phyloP scores from a whole-genome alignment of 2,888 invertebrate species.

The Eupithecia vulgata region DNA sequence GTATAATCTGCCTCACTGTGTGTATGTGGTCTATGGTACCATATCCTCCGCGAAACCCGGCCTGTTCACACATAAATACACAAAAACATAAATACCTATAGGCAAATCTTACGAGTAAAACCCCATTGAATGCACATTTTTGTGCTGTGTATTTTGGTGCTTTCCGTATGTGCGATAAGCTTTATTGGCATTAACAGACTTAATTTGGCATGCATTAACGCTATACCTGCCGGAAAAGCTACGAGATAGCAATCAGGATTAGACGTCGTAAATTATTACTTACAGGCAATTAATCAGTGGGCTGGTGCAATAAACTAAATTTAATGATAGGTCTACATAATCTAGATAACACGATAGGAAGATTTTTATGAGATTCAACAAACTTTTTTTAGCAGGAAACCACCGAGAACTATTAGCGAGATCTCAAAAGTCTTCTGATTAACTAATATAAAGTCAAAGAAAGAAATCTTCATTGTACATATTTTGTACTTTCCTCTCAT shows the following conservation, averaged over 20 bases:
- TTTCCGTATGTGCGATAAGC: too few relatives aligned
- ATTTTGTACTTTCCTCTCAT: too few relatives aligned
- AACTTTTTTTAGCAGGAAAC: background rate
- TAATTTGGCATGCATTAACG: background rate
- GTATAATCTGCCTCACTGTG: too few relatives aligned
- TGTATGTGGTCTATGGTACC: too few relatives aligned
- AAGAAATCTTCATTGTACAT: too few relatives aligned
- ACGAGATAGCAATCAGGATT: background rate
- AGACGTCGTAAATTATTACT: background rate
- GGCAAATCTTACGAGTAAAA: too few relatives aligned
- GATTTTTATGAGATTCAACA: background rate
- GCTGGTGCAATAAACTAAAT: background rate
- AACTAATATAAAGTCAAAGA: too few relatives aligned
- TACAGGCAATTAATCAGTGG: background rate
- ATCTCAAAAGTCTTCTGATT: background rate
- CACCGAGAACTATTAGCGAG: background rate
- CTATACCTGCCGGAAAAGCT: conserved; percentile 1
- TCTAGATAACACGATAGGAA: background rate
- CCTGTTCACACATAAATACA: too few relatives aligned
- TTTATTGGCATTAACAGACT: background rate
- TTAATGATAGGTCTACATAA: background rate
- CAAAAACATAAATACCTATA: too few relatives aligned
- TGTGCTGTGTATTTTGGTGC: too few relatives aligned
- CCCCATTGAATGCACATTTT: too few relatives aligned
- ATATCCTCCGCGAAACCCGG: too few relatives aligned